phyloP scores from a whole-genome alignment of 1,140 invertebrate genomes.

The Ceratina calcarata region DNA sequence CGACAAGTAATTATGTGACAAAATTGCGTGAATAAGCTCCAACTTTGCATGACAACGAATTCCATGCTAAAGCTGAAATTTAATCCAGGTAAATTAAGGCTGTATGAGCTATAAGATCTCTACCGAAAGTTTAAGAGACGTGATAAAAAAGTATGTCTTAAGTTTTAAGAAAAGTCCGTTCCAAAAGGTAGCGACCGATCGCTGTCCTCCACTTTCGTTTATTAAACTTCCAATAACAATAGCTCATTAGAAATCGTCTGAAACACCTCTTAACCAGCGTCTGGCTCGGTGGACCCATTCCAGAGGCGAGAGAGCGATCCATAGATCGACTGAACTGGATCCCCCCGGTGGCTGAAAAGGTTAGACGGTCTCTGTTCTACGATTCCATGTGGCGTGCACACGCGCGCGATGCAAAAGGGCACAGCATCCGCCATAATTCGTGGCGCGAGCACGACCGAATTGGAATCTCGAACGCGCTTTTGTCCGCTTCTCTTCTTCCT shows the following conservation, averaged over 20 bases:
- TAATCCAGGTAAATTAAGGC: no score
- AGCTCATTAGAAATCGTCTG: neutral
- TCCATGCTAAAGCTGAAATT: neutral
- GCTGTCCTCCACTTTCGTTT: no score
- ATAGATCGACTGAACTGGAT: conserved; percentile 53
- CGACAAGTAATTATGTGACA: neutral
- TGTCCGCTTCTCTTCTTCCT: conserved; percentile 56
- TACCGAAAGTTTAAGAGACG: no score
- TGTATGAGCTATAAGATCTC: no score
- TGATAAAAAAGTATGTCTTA: no score
- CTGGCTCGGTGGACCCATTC: neutral
- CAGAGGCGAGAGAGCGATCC: conserved; percentile 10
- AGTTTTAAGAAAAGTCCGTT: no score
- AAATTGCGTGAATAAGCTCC: neutral
- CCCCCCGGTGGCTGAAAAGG: conserved; percentile 45
- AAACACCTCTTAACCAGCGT: no score
- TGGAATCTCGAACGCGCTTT: conserved; percentile 64
- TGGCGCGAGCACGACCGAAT: conserved; percentile 59
- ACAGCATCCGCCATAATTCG: conserved; percentile 62
- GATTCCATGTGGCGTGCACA: conserved; percentile 18
- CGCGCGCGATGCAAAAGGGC: conserved; percentile 57
- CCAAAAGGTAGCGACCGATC: neutral
- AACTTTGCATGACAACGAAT: neutral
- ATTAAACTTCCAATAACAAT: neutral
- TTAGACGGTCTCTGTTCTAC: conserved; percentile 45